Conservation (phyloP, 2,888 invertebrate genomes). For the Hyppa rectilinea region DNA sequence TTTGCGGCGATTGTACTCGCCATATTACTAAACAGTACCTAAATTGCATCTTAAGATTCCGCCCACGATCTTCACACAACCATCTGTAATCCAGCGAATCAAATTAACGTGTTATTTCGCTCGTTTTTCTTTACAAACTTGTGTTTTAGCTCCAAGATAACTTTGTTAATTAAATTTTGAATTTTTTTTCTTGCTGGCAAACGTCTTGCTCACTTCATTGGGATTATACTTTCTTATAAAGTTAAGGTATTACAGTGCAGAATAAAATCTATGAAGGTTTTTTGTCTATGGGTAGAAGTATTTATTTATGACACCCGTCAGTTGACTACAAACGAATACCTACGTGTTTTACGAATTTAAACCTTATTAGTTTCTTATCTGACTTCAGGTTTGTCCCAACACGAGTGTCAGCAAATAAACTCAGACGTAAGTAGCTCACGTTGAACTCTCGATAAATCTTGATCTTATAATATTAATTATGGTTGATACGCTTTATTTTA, state of each 20-base stretch:
- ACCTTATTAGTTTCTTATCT: too few relatives aligned
- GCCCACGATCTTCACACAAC: constrained; percentile 82
- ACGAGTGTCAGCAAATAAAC: neutral
- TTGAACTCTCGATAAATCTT: neutral
- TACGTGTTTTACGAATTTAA: too few relatives aligned
- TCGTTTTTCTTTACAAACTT: constrained; percentile 89
- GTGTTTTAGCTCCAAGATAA: constrained; percentile 87
- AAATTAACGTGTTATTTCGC: constrained; percentile 88
- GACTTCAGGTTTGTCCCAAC: neutral
- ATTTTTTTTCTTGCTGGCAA: constrained; percentile 78
- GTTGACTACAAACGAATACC: too few relatives aligned
- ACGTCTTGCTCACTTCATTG: constrained; percentile 74
- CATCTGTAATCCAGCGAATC: constrained; percentile 87
- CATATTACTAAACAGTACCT: constrained; percentile 41
- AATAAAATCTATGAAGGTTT: too few relatives aligned
- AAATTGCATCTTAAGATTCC: constrained; percentile 74
- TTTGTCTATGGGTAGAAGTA: too few relatives aligned
- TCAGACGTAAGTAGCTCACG: neutral
- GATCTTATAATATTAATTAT: neutral
- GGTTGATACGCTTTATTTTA: neutral
- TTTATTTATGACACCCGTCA: too few relatives aligned
- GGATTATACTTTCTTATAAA: constrained; percentile 78
- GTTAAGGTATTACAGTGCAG: too few relatives aligned
- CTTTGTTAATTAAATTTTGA: constrained; percentile 90
- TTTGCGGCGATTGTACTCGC: neutral